phyloP scores from a whole-genome alignment of 2,113 vertebrate genomes.

The Pangasianodon hypophthalmus region DNA sequence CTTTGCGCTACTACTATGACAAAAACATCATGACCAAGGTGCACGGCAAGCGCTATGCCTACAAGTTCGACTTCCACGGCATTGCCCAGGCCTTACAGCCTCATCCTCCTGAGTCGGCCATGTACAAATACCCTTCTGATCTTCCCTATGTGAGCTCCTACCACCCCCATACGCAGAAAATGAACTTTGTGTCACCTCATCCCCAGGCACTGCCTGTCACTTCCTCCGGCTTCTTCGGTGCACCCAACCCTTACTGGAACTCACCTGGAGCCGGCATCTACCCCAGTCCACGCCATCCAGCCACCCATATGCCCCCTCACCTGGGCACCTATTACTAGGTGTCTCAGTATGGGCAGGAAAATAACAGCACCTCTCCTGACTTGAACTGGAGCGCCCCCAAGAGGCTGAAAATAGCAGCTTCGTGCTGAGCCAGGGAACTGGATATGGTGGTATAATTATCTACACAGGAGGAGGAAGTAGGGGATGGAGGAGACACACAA shows the following conservation, averaged over 20 bases:
- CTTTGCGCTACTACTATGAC: constrained; percentile 88
- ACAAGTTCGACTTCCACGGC: constrained; percentile 92
- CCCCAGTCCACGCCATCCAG: constrained; percentile 81
- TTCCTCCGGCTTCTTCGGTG: constrained; percentile 82
- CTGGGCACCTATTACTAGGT: constrained; percentile 87
- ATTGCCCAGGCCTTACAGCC: constrained; percentile 89
- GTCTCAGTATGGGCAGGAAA: background rate
- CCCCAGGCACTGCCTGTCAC: constrained; percentile 81
- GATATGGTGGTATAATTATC: constrained; percentile 2
- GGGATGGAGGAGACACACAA: background rate
- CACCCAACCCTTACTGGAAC: constrained; percentile 87
- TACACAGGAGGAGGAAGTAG: background rate
- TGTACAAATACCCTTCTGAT: constrained; percentile 88
- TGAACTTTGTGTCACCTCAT: constrained; percentile 87
- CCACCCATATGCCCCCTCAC: constrained; percentile 85
- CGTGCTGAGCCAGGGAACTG: constrained; percentile 4
- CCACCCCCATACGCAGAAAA: constrained; percentile 86
- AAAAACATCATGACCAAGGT: constrained; percentile 95
- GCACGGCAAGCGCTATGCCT: constrained; percentile 88
- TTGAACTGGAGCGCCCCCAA: constrained; percentile 27
- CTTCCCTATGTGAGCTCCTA: constrained; percentile 87
- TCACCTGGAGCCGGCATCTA: constrained; percentile 84
- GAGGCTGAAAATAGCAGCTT: constrained; percentile 14
- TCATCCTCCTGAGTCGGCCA: constrained; percentile 82
- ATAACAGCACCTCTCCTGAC: constrained; percentile 26